A percentile compares a stretch with the other conserved stretches of the same genome.
phyloP scores from a whole-genome alignment of 2,888 invertebrate genomes.

The Pseudolycoriella hygida region DNA sequence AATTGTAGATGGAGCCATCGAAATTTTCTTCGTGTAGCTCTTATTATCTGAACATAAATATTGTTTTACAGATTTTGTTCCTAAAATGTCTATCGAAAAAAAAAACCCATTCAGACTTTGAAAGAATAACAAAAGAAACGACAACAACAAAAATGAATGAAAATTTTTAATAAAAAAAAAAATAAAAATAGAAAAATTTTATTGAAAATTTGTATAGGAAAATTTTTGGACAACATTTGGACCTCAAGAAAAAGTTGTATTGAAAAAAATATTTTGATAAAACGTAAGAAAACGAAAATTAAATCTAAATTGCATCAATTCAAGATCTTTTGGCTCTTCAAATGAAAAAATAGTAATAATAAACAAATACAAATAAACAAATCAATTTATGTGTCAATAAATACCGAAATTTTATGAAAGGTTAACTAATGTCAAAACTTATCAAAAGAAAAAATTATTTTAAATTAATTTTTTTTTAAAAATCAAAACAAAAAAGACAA shows the following conservation, averaged over 20 bases:
- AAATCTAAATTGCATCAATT: neutral
- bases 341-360: neutral
- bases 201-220: neutral
- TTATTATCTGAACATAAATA: no score
- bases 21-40: no score
- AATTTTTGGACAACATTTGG: conserved; percentile 1
- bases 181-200: neutral
- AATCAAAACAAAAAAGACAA: neutral
- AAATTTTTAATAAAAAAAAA: neutral
- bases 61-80: no score
- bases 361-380: neutral
- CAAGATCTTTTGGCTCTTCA: neutral
- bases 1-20: no score
- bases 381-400: neutral
- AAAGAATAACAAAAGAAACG: neutral
- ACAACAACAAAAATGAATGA: neutral
- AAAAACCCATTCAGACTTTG: no score
- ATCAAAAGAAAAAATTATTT: neutral
- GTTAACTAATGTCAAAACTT: neutral
- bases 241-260: neutral
- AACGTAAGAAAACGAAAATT: neutral
- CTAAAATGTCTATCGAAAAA: no score
- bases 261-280: neutral
- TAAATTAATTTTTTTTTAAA: neutral
- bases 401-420: neutral